Percentiles rank a stretch among this genome's conserved stretches.
These are phyloP conservation scores for Pogonomyrmex californicus DNA, from an alignment of 1,140 invertebrate genomes.

Conservation along the genomic window DNA sequence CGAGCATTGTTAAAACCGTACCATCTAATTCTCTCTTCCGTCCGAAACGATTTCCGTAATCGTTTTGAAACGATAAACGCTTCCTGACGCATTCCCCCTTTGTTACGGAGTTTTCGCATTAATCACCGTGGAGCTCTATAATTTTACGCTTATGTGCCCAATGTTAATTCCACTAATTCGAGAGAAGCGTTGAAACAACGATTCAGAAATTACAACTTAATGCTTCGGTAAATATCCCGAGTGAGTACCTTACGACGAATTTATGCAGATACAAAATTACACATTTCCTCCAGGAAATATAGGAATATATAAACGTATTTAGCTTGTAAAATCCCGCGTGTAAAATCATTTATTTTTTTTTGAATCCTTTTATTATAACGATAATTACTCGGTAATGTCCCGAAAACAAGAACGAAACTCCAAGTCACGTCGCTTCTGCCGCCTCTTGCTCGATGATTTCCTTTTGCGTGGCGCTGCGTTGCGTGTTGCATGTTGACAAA, in stretches of 20 bases:
- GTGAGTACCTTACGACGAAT: background rate
- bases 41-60: conserved; percentile 58
- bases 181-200: conserved; percentile 16
- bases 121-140: conserved; percentile 46
- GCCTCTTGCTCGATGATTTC: conserved; percentile 16
- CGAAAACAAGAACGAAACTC: conserved; percentile 30
- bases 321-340: background rate
- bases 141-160: conserved; percentile 12
- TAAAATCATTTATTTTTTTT: background rate
- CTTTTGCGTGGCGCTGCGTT: conserved; percentile 11
- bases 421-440: conserved; percentile 49
- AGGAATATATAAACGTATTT: background rate
- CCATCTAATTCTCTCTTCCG: conserved; percentile 51
- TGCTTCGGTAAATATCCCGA: background rate
- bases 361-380: conserved; percentile 9
- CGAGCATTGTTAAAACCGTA: conserved; percentile 47
- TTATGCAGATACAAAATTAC: background rate
- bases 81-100: conserved; percentile 30
- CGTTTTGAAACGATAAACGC: conserved; percentile 51
- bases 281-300: too few relatives aligned
- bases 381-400: conserved; percentile 30
- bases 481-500: conserved; percentile 49
- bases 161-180: conserved; percentile 36
- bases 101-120: conserved; percentile 42
- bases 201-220: conserved; percentile 35